Base-by-base conservation (phyloP, 2,797 vertebrate species). In the Sardinella longiceps region DNA sequence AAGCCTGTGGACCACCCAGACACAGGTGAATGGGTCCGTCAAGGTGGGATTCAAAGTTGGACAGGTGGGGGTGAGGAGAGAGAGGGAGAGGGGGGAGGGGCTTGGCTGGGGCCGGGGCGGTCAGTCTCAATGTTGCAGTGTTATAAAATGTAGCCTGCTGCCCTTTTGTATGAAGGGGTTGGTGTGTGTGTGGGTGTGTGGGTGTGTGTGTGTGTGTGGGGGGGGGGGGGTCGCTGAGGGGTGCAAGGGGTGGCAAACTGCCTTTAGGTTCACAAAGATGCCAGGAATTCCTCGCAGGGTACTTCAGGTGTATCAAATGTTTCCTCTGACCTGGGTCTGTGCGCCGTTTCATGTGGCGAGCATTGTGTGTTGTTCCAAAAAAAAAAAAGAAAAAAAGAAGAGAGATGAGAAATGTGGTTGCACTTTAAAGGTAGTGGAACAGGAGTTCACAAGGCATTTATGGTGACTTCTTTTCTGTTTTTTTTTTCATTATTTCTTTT, bases 1-100 rank as follows among this genome's bases (percentile, higher is more conserved):
- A 85, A 81, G 85, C 84, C 88, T 81, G 3, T 23, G 74, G 94
- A 95, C 94, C 94, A 95, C 94, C 95, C 95, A 95, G 92, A 85
- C 86, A 80, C 92, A 91, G n/a, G 87, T 90, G 91, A 91, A 92
- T 90, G 93, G 92, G 92, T 92, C 93, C 90, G 91, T 93, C 92
- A 92, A 92, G 93, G 92, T 92, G 90, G 88, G 89, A 87, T 81
- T 92, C 94, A 92, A 92, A 94, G 90, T 85, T 87, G 88, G 94
- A 91, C 58, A 66, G 89, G 91, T 85, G 60, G 60, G 81, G 83
- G 83, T 81, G 82, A n/a, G n/a, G 83, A 25, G 23, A 12, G 77
- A 85, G 83, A 50, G 87, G 81, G 87, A 88, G 84, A 83, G 33
- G 83, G 87, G 80, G 86, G 88, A 85, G 20, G 87, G 81, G 87